A percentile compares a stretch with the other conserved stretches of the same genome.
phyloP scores from a whole-genome alignment of 2,113 vertebrate species.

The Semnornis frantzii region DNA sequence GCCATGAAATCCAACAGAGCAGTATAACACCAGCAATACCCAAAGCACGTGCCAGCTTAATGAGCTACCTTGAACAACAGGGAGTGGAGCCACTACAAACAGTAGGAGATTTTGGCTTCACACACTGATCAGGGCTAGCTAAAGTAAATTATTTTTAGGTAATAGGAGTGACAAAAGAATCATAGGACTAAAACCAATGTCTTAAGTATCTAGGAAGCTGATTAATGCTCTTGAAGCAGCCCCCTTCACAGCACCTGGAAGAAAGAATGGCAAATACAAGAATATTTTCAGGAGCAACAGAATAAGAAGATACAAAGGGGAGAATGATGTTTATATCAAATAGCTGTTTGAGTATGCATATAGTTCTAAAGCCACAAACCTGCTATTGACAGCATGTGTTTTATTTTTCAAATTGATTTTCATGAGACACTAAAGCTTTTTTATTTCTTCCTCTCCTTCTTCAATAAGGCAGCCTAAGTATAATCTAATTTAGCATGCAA shows the following conservation, averaged over 20 bases:
- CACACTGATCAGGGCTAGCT: background rate
- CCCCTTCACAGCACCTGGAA: background rate
- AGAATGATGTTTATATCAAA: background rate
- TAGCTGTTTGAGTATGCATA: background rate
- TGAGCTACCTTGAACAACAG: background rate
- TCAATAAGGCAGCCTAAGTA: background rate
- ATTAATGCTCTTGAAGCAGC: background rate
- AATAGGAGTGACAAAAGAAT: background rate
- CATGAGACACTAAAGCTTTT: background rate
- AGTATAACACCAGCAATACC: background rate
- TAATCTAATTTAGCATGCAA: slow-evolving; percentile 23
- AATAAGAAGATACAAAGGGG: background rate
- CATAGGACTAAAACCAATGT: background rate
- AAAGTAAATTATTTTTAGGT: background rate
- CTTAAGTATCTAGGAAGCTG: background rate
- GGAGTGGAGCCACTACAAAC: background rate
- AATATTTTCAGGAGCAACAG: background rate
- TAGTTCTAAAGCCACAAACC: background rate
- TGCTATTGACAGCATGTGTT: background rate
- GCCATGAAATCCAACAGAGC: background rate
- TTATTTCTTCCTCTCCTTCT: background rate
- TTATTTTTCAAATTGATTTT: slow-evolving; percentile 39
- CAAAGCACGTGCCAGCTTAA: background rate
- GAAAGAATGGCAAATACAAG: background rate
- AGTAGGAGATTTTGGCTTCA: background rate